Conservation (phyloP, 2,888 invertebrate species). For the Augochlorella aurata region DNA sequence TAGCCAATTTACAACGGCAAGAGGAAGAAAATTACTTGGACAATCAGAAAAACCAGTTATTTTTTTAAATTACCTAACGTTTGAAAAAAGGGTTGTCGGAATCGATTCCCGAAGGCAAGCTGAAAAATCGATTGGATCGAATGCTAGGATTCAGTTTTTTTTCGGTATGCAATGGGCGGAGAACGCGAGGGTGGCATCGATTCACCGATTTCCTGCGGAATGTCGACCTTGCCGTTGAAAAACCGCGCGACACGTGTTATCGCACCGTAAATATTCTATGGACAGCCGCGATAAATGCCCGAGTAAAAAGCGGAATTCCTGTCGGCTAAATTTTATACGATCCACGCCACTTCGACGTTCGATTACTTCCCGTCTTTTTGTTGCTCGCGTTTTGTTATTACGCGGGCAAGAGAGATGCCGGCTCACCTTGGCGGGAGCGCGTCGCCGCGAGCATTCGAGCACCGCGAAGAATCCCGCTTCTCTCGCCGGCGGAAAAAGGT, state of each 20-base stretch:
- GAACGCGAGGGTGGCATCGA: slow-evolving; percentile 49
- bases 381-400: slow-evolving; percentile 5
- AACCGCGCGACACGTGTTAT: slow-evolving; percentile 31
- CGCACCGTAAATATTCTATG: slow-evolving; percentile 28
- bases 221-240: slow-evolving; percentile 26
- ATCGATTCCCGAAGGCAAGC: not conserved
- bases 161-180: not conserved
- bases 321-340: slow-evolving; percentile 16
- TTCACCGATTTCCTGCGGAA: slow-evolving; percentile 49
- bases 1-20: not conserved
- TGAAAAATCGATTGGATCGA: not conserved
- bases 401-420: not conserved
- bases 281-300: slow-evolving; percentile 4
- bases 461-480: slow-evolving; percentile 13
- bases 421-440: slow-evolving; percentile 13
- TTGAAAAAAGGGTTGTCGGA: not conserved
- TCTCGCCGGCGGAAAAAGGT: not conserved
- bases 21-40: not conserved
- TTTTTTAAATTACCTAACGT: not conserved
- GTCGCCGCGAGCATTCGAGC: slow-evolving; percentile 7
- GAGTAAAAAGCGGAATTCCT: slow-evolving; percentile 15
- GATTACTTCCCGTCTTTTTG: slow-evolving; percentile 26
- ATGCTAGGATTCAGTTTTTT: not conserved
- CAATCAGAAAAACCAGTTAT: not conserved
- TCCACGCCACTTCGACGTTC: slow-evolving; percentile 13